These are phyloP conservation scores for Prunella himalayana DNA, from an alignment of 2,113 vertebrate species.

Conservation along the genomic window DNA sequence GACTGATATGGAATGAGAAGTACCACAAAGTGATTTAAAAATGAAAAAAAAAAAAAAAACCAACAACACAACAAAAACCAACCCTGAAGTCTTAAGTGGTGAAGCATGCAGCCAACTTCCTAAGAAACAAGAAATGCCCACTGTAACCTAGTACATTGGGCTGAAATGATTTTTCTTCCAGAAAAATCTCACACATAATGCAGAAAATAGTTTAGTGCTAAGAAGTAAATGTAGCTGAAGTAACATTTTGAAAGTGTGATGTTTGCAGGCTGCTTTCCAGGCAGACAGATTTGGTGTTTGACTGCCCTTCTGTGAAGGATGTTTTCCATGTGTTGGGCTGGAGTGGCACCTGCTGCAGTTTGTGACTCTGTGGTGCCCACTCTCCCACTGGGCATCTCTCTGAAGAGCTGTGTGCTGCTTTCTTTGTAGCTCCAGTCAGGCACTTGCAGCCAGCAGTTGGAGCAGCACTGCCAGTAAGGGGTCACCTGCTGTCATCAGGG, in stretches of 20 bases:
- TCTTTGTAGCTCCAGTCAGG: not conserved
- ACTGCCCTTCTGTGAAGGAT: not conserved
- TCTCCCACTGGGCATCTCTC: accelerated
- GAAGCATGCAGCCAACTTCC: not conserved
- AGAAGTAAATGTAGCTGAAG: not conserved
- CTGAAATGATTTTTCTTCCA: not conserved
- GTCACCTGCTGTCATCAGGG: not conserved
- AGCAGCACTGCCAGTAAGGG: not conserved
- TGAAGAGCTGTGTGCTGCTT: not conserved
- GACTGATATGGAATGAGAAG: not conserved
- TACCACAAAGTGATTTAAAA: not conserved
- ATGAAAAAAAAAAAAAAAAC: not conserved
- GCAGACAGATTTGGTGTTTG: not conserved
- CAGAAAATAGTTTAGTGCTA: not conserved
- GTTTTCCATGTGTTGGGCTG: not conserved
- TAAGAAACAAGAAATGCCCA: not conserved
- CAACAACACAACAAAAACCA: not conserved
- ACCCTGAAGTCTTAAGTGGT: not conserved
- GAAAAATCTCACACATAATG: not conserved
- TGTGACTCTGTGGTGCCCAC: accelerated
- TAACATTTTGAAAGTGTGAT: not conserved
- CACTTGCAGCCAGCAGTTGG: not conserved
- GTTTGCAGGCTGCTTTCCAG: not conserved
- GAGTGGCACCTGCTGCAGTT: not conserved
- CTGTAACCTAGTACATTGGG: not conserved